Conservation (phyloP, 2,888 invertebrate species). For the Pomacea canaliculata region DNA sequence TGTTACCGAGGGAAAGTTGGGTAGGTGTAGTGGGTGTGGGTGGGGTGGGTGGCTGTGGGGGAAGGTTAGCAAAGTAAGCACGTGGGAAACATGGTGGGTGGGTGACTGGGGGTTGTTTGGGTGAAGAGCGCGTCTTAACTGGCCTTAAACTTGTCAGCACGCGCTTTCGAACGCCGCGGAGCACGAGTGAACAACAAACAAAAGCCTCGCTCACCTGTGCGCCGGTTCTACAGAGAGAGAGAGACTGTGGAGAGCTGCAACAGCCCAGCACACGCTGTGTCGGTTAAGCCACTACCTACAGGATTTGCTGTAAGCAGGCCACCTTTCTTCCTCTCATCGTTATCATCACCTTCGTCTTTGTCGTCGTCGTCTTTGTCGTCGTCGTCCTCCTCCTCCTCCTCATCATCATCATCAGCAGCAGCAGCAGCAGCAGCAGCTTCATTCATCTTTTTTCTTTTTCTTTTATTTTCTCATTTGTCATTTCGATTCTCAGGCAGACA, state of each 20-base stretch:
- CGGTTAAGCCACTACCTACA: too few relatives aligned
- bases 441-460: neutral
- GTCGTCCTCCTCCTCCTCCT: neutral
- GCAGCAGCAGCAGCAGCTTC: too few relatives aligned
- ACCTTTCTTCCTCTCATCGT: neutral
- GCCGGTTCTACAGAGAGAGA: neutral
- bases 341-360: neutral
- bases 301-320: too few relatives aligned
- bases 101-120: neutral
- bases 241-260: neutral
- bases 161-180: neutral
- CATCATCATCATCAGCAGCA: neutral
- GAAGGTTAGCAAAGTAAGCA: too few relatives aligned
- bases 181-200: conserved; percentile 4
- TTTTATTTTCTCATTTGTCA: neutral
- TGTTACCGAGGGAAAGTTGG: too few relatives aligned
- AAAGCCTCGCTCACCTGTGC: neutral
- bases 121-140: conserved; percentile 1
- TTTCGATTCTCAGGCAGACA: too few relatives aligned
- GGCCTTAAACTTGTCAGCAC: conserved; percentile 17
- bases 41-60: too few relatives aligned
- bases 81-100: neutral
- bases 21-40: too few relatives aligned
- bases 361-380: neutral
- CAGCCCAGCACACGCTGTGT: neutral